These are phyloP conservation scores for Pachyrhynchus sulphureomaculatus DNA, from an alignment of 1,140 invertebrate genomes.

Conservation along the genomic window DNA sequence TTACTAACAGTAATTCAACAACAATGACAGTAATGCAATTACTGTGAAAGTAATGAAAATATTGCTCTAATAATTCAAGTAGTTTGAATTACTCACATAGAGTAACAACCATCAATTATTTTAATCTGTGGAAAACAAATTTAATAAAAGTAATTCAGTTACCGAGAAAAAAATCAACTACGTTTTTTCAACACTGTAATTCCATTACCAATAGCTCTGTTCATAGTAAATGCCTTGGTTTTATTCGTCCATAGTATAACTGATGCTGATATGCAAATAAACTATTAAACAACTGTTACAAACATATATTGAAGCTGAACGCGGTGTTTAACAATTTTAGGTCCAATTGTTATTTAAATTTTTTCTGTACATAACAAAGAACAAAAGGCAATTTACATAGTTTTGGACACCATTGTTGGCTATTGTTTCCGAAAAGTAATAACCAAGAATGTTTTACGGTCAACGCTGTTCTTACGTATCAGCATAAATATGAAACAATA, in stretches of 20 bases:
- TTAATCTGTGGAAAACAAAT: too few species aligned
- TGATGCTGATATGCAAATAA: background rate
- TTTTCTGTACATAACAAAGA: conserved; percentile 9
- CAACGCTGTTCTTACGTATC: background rate
- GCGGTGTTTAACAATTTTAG: conserved; percentile 17
- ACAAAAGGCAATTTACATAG: conserved; percentile 29
- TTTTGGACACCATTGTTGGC: conserved; percentile 22
- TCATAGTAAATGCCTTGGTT: too few species aligned
- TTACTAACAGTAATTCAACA: too few species aligned
- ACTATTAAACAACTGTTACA: background rate
- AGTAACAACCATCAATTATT: too few species aligned
- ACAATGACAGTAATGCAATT: too few species aligned
- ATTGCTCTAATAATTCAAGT: too few species aligned
- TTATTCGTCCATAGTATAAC: background rate
- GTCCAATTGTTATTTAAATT: conserved; percentile 23
- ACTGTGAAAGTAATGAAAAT: too few species aligned
- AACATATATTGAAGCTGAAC: background rate
- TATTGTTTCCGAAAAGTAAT: conserved; percentile 17
- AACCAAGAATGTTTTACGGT: conserved; percentile 11
- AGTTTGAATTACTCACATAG: too few species aligned
- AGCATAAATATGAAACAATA: background rate
- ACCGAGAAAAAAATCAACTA: too few species aligned
- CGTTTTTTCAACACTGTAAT: too few species aligned
- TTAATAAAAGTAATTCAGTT: too few species aligned
- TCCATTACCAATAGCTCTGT: too few species aligned